A percentile compares a stretch with the other conserved stretches of the same genome.
phyloP scores from a whole-genome alignment of 1,140 invertebrate genomes.

The Elysia chlorotica region DNA sequence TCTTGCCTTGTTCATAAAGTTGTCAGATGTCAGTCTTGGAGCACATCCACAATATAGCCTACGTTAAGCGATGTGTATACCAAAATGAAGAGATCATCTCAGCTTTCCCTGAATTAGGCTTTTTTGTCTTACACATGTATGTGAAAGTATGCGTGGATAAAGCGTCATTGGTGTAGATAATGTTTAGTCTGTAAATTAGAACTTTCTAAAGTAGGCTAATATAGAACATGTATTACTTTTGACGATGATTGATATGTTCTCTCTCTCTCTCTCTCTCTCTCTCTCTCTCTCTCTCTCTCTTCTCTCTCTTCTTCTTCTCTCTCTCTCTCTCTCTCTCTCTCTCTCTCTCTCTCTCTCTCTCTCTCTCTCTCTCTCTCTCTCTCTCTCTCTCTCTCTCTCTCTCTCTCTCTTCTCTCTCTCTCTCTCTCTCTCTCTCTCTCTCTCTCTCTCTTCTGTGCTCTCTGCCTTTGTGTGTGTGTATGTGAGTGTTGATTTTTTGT shows the following conservation, averaged over 20 bases:
- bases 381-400: background rate
- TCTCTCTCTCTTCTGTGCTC: background rate
- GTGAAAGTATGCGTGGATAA: background rate
- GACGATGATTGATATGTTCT: background rate
- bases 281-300: background rate
- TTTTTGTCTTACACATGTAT: too few species aligned
- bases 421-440: background rate
- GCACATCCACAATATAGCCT: too few species aligned
- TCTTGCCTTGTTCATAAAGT: too few species aligned
- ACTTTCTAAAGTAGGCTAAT: background rate
- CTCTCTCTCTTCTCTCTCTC: conserved; percentile 1
- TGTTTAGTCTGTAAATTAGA: background rate
- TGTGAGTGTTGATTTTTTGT: too few species aligned
- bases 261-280: background rate
- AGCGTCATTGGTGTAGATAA: background rate
- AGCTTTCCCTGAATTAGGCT: too few species aligned
- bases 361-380: background rate
- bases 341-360: background rate
- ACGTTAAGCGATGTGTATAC: too few species aligned
- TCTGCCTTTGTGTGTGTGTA: background rate
- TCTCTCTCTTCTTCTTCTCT: background rate
- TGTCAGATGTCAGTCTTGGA: too few species aligned
- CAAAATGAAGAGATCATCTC: too few species aligned
- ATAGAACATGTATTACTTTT: background rate
- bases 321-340: background rate